Evolutionary conservation across 2,113 vertebrate genomes (phyloP).

Genomic region (Lonchura striata): DNA sequence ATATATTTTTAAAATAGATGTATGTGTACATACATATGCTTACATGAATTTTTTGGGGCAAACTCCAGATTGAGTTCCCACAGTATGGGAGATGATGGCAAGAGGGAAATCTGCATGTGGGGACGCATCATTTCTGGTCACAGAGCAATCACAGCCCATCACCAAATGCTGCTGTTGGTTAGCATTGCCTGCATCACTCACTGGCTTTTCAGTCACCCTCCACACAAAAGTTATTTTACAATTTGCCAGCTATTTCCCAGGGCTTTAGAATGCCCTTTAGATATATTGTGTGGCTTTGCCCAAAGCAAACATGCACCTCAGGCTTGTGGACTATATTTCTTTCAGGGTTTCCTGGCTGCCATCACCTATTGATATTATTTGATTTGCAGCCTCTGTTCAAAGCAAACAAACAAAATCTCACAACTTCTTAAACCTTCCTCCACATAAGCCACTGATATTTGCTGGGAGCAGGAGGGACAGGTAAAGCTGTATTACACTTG

Average conservation of each 20-base stretch:
- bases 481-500: background rate
- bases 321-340: background rate
- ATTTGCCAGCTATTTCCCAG: background rate
- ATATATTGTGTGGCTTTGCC: slow-evolving; percentile 5
- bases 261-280: slow-evolving; percentile 48
- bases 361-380: slow-evolving; percentile 61
- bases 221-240: background rate
- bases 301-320: slow-evolving; percentile 13
- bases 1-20: fast-evolving
- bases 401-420: slow-evolving; percentile 57
- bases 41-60: fast-evolving
- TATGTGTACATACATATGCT: background rate
- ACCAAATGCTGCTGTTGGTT: background rate
- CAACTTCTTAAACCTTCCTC: slow-evolving; percentile 37
- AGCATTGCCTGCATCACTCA: background rate
- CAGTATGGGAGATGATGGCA: fast-evolving
- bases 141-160: background rate
- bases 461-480: background rate
- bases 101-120: background rate
- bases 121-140: background rate
- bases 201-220: background rate
- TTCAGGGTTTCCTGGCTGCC: background rate
- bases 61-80: background rate
- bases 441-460: slow-evolving; percentile 17
- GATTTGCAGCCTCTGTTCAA: slow-evolving; percentile 37